phyloP scores from a whole-genome alignment of 1,140 invertebrate species.

The Plectrocnemia conspersa region DNA sequence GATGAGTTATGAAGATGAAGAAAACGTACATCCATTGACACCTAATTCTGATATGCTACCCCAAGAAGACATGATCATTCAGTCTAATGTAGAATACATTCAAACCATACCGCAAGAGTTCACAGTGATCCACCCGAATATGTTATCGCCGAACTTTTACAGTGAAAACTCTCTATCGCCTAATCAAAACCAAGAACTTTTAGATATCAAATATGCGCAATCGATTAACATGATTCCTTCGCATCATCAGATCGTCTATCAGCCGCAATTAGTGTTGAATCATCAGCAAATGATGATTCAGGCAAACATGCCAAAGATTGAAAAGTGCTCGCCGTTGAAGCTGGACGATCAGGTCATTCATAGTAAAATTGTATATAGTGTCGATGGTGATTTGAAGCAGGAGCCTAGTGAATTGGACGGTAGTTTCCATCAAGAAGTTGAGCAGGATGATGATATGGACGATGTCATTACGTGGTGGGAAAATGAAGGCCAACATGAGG shows the following conservation, averaged over 20 bases:
- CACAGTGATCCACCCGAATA: constrained; percentile 42
- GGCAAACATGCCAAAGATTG: neutral
- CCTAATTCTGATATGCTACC: constrained; percentile 47
- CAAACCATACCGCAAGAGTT: constrained; percentile 47
- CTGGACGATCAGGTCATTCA: neutral
- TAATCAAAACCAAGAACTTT: constrained; percentile 16
- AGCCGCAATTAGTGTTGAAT: neutral
- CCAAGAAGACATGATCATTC: constrained; percentile 45
- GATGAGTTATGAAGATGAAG: constrained; percentile 47
- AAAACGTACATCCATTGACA: constrained; percentile 43
- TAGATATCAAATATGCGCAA: constrained; percentile 24
- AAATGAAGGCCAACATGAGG: constrained; percentile 12
- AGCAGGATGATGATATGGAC: constrained; percentile 26
- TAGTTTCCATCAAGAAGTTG: constrained; percentile 18
- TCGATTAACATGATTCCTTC: neutral
- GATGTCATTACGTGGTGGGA: constrained; percentile 34
- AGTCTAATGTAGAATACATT: constrained; percentile 45
- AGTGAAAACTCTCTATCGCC: constrained; percentile 32
- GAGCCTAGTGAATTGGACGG: constrained; percentile 26
- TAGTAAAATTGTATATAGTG: constrained; percentile 17
- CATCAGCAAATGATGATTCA: neutral
- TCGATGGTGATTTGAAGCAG: constrained; percentile 23
- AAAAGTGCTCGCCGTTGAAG: neutral
- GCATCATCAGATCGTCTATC: constrained; percentile 3
- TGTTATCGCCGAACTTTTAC: constrained; percentile 29